phyloP scores from a whole-genome alignment of 2,888 invertebrate genomes.

The Pammene fasciana region DNA sequence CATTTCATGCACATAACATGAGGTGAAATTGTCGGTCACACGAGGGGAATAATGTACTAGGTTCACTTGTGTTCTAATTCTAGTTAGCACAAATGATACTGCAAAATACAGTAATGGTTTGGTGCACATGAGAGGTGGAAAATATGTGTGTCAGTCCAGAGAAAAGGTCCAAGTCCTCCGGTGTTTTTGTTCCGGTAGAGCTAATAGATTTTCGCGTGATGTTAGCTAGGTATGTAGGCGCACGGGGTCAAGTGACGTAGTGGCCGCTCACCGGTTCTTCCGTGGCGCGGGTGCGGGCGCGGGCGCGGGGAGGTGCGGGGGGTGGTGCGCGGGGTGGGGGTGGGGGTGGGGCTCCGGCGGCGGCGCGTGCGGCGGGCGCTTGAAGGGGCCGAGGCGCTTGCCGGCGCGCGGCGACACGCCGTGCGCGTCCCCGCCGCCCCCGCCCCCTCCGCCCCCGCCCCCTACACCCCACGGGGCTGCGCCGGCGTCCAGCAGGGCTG shows the following conservation, averaged over 20 bases:
- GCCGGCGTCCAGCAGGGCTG: conserved; percentile 85
- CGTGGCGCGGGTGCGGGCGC: conserved; percentile 45
- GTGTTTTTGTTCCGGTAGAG: no score
- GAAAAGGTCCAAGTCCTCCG: no score
- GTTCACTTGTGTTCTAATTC: no score
- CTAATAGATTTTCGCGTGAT: not conserved
- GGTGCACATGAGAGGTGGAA: no score
- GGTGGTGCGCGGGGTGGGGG: conserved; percentile 51
- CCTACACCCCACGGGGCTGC: conserved; percentile 56
- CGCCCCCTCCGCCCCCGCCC: conserved; percentile 57
- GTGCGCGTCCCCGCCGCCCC: conserved; percentile 56
- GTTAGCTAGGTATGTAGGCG: not conserved
- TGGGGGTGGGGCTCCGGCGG: conserved; percentile 48
- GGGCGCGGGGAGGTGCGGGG: conserved; percentile 43
- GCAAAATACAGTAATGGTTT: no score
- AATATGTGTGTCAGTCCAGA: no score
- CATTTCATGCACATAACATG: no score
- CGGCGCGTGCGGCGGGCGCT: conserved; percentile 70
- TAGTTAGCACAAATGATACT: no score
- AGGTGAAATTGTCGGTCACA: no score
- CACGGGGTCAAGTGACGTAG: not conserved
- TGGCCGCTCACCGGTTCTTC: conserved; percentile 65
- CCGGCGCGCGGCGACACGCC: conserved; percentile 86
- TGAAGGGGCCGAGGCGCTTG: conserved; percentile 87
- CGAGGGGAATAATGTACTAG: no score